Evolutionary conservation across 2,113 vertebrate species (phyloP).

Genomic region (rabbit (Oryctolagus cuniculus)): mOryCun1.1 NC_091441.1:2031001-2031500

Average conservation of each 20-base stretch:
- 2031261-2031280: not conserved
- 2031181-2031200: not conserved
- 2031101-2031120: no score
- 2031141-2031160: not conserved
- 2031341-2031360: not conserved
- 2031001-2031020: no score
- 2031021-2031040: no score
- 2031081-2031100: no score
- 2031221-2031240: no score
- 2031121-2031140: not conserved
- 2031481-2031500: not conserved
- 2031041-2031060: no score
- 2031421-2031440: no score
- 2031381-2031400: no score
- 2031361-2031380: not conserved
- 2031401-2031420: not conserved
- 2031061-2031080: no score
- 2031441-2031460: not conserved
- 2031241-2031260: not conserved
- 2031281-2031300: not conserved
- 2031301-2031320: not conserved
- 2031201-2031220: not conserved
- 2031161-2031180: not conserved
- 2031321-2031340: no score
- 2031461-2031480: not conserved